phyloP scores from a whole-genome alignment of 2,113 vertebrate species.

The Sigmodon hispidus region DNA sequence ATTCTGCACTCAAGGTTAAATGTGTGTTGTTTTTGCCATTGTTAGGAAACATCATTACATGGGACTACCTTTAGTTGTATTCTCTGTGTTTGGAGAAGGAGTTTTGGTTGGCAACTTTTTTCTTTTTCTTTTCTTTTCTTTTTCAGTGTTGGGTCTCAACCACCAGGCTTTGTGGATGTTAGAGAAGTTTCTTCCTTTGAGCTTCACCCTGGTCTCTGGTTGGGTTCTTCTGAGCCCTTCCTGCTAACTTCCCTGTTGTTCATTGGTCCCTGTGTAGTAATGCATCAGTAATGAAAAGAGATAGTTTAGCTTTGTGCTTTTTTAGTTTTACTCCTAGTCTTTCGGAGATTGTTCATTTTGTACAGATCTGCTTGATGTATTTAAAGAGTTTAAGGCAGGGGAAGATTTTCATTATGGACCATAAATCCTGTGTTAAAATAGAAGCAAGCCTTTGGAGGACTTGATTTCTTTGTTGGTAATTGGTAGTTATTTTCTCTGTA shows the following conservation, averaged over 20 bases:
- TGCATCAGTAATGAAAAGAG: neutral
- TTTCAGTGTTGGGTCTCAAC: neutral
- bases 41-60: neutral
- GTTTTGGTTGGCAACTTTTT: neutral
- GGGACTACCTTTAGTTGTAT: neutral
- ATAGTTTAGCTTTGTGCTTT: neutral
- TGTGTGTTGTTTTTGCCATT: slow-evolving; percentile 37
- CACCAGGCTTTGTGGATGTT: neutral
- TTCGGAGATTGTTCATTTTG: neutral
- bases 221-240: neutral
- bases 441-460: slow-evolving; percentile 23
- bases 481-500: slow-evolving; percentile 11
- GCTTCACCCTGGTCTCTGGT: neutral
- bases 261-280: neutral
- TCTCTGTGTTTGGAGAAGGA: slow-evolving; percentile 24
- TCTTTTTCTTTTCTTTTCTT: neutral
- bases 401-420: neutral
- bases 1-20: slow-evolving; percentile 5
- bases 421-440: slow-evolving; percentile 19
- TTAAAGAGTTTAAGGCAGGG: slow-evolving; percentile 31
- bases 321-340: slow-evolving; percentile 17
- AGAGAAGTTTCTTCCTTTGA: neutral
- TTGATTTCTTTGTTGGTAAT: slow-evolving; percentile 8
- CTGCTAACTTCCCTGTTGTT: neutral
- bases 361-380: neutral